These are phyloP conservation scores for Caenorhabditis sp. DNA, from an alignment of 2,888 invertebrate genomes.

Conservation along the genomic window DNA sequence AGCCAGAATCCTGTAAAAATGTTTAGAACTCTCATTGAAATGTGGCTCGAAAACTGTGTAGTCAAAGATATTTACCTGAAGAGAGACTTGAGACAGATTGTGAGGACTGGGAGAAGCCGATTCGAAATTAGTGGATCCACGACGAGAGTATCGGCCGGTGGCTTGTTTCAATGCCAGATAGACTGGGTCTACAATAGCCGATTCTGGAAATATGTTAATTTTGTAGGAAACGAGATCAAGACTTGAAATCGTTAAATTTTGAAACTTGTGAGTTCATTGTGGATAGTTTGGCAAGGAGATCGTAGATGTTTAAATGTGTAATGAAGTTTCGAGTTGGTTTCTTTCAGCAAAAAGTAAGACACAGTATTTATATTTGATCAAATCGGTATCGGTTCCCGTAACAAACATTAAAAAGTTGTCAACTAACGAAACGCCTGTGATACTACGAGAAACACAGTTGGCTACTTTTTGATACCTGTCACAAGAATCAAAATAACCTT, in stretches of 20 bases:
- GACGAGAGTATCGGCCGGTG: slow-evolving; percentile 79
- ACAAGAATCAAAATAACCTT: too few relatives aligned
- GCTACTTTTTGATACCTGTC: too few relatives aligned
- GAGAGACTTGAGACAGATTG: slow-evolving; percentile 82
- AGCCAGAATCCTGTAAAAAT: slow-evolving; percentile 81
- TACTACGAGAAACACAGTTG: too few relatives aligned
- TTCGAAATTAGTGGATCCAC: slow-evolving; percentile 78
- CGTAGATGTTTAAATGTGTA: too few relatives aligned
- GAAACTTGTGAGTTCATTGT: neutral
- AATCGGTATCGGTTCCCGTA: too few relatives aligned
- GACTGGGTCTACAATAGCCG: slow-evolving; percentile 78
- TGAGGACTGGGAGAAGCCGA: slow-evolving; percentile 81
- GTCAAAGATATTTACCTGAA: slow-evolving; percentile 71
- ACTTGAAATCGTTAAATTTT: neutral
- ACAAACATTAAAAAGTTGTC: too few relatives aligned
- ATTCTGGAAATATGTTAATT: slow-evolving; percentile 5
- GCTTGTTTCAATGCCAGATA: slow-evolving; percentile 83
- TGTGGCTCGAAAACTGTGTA: neutral
- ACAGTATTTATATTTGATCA: too few relatives aligned
- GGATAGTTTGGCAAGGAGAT: neutral
- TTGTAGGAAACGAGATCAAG: neutral
- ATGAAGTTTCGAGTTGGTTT: too few relatives aligned
- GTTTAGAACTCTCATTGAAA: too few relatives aligned
- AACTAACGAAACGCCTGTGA: too few relatives aligned
- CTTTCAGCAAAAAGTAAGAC: too few relatives aligned